phyloP scores from a whole-genome alignment of 2,888 invertebrate species.

The Nomada fucata region DNA sequence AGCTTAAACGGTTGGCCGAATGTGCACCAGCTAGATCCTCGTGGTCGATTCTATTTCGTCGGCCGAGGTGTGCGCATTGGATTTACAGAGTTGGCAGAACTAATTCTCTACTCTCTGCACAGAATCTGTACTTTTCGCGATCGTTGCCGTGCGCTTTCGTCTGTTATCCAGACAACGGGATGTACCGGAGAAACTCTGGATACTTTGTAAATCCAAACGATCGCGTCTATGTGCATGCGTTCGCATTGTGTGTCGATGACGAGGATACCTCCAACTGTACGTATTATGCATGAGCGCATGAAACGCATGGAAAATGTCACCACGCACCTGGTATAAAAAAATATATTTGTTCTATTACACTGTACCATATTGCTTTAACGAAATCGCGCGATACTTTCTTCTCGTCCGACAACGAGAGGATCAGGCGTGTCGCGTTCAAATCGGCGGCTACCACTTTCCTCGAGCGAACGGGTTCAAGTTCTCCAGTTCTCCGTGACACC shows the following conservation, averaged over 20 bases:
- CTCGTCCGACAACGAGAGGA: background rate
- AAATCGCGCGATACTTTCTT: background rate
- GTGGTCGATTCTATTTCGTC: background rate
- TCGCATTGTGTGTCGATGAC: slow-evolving; percentile 23
- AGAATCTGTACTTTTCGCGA: background rate
- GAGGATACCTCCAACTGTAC: slow-evolving; percentile 8
- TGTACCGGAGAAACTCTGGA: background rate
- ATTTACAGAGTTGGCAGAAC: slow-evolving; percentile 15
- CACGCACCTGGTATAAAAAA: slow-evolving; percentile 34
- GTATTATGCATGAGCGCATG: slow-evolving; percentile 16
- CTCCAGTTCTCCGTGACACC: background rate
- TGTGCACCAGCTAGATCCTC: slow-evolving; percentile 27
- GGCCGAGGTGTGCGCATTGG: slow-evolving; percentile 26
- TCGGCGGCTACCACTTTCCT: slow-evolving; percentile 1
- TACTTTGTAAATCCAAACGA: slow-evolving; percentile 5
- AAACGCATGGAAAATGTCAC: background rate
- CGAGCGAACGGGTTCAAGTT: background rate
- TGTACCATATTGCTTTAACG: slow-evolving; percentile 32
- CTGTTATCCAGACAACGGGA: background rate
- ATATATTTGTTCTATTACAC: slow-evolving; percentile 29
- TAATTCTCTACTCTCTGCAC: background rate
- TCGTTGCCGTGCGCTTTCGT: background rate
- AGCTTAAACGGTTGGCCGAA: background rate
- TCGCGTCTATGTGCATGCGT: slow-evolving; percentile 18
- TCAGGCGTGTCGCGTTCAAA: background rate